Base-by-base conservation (phyloP, 2,888 invertebrate genomes). In the Drosophila suboccidentalis region DNA sequence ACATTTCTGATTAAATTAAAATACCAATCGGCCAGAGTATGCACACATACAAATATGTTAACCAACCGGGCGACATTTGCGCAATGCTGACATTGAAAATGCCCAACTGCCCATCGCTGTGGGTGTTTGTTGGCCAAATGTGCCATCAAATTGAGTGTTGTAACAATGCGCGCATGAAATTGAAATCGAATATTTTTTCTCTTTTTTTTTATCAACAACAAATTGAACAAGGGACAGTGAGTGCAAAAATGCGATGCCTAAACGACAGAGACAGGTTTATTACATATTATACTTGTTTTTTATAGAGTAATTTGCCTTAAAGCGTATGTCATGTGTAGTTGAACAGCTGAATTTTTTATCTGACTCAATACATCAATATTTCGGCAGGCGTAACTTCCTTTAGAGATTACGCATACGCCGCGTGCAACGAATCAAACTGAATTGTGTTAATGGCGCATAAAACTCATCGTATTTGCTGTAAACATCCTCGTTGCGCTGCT, bases 41-140 rank as follows among this genome's bases (percentile, higher is more conserved):
- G 43, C 34, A 49, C 3, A n/a, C 34, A 49, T 3, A 17, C 13
- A 47, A 41, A 59, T 49, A 46, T 19, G 63, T 57, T 71, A 69
- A 50, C 70, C 73, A 70, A 76, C 51, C 60, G 65, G 70, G 66
- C 71, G 66, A 80, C 75, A 73, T 77, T 82, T 87, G 76, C 86
- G 81, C 86, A 87, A 86, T 47, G 71, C 54, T 87, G 87, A 88
- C 87, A 87, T 87, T 87, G 87, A 87, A 87, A 79, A 82, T 85
- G 79, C 74, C 69, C 75, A 78, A 62, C 78, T 69, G 67, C 61
- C 75, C 54, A 66, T 26, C 53, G 47, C 54, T 60, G 84, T 77
- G 79, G 81, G 81, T 81, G 82, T 82, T 75, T 68, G 62, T 46
- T 82, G 85, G 80, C 71, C 82, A 78, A 83, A 84, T 80, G 84